Percentiles rank a stretch among this genome's conserved stretches.
phyloP scores from a whole-genome alignment of 2,888 invertebrate species.

The Endotricha flammealis region DNA sequence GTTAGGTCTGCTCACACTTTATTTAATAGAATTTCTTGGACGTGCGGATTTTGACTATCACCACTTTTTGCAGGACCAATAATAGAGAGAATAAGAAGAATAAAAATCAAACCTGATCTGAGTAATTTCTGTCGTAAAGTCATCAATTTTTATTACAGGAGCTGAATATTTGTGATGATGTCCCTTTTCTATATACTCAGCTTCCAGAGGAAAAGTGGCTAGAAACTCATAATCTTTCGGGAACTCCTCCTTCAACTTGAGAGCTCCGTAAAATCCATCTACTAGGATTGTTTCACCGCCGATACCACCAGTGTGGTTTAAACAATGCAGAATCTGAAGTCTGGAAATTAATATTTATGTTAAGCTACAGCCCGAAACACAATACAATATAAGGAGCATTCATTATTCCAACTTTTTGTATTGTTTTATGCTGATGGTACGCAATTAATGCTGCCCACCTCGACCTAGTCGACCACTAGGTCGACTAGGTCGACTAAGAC shows the following conservation, averaged over 20 bases:
- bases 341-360: conserved; percentile 31
- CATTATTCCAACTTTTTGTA: no score
- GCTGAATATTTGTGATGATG: conserved; percentile 76
- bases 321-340: conserved; percentile 63
- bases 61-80: no score
- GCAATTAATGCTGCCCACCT: no score
- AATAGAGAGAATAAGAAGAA: no score
- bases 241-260: conserved; percentile 67
- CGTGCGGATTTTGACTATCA: no score
- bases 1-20: no score
- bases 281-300: conserved; percentile 87
- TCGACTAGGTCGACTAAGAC: no score
- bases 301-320: conserved; percentile 67
- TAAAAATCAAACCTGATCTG: conserved; percentile 81
- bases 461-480: no score
- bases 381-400: no score
- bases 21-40: no score
- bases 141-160: conserved; percentile 78
- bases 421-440: no score
- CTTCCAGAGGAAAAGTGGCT: conserved; percentile 75
- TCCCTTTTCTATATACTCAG: conserved; percentile 82
- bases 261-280: conserved; percentile 85
- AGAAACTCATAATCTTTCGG: conserved; percentile 80
- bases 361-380: background rate
- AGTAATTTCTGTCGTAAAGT: conserved; percentile 70